Evolutionary conservation across 2,113 vertebrate genomes (phyloP).

Genomic region (Tympanuchus pallidicinctus): DNA sequence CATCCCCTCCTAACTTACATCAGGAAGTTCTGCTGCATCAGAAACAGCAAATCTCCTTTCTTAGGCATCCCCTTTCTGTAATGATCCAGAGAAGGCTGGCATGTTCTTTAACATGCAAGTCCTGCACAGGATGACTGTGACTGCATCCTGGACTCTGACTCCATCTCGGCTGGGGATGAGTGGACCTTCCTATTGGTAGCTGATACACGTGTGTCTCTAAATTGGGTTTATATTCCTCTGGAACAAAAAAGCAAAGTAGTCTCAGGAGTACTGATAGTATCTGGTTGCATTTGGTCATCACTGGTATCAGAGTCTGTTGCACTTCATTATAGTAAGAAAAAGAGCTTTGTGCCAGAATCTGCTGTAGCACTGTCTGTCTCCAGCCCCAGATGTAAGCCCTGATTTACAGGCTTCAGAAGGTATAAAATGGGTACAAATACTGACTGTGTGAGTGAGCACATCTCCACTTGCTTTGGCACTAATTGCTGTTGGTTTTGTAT

Average conservation of each 20-base stretch:
- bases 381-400: background rate
- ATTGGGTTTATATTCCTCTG: background rate
- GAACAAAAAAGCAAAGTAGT: background rate
- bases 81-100: background rate
- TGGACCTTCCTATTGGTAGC: background rate
- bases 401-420: background rate
- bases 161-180: background rate
- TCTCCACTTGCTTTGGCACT: background rate
- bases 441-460: background rate
- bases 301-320: background rate
- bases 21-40: background rate
- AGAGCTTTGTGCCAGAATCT: background rate
- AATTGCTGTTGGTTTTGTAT: background rate
- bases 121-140: rapidly evolving
- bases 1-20: background rate
- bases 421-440: background rate
- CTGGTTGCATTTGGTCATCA: background rate
- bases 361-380: background rate
- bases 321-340: background rate
- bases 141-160: background rate
- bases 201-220: background rate
- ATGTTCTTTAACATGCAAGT: background rate
- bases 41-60: background rate
- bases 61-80: background rate
- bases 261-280: background rate